phyloP scores from a whole-genome alignment of 2,797 vertebrate genomes.

The Scyliorhinus canicula region DNA sequence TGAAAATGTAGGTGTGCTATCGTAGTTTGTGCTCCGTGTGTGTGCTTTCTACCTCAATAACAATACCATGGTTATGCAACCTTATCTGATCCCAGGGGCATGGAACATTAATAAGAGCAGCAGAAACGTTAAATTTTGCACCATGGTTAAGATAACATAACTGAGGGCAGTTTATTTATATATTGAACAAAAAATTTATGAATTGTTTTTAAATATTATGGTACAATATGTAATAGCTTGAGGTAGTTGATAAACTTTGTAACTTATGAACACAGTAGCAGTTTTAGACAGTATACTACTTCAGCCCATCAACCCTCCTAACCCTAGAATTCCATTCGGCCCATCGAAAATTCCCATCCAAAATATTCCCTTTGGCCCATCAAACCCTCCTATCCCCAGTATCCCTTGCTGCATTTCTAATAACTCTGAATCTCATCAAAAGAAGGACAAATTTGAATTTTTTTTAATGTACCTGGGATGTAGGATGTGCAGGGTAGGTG shows the following conservation, averaged over 20 bases:
- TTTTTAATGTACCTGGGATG: neutral
- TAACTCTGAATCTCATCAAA: neutral
- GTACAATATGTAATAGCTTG: neutral
- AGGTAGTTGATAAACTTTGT: neutral
- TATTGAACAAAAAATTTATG: neutral
- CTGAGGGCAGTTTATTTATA: neutral
- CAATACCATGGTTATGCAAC: neutral
- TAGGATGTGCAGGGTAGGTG: too few relatives aligned
- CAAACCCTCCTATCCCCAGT: neutral
- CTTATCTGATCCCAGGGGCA: neutral
- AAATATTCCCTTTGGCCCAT: neutral
- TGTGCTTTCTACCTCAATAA: neutral
- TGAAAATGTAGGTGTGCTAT: neutral
- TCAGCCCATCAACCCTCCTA: neutral
- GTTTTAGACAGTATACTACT: neutral
- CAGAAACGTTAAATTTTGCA: neutral
- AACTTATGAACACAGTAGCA: neutral
- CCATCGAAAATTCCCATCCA: too few relatives aligned
- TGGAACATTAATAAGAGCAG: neutral
- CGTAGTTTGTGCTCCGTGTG: neutral
- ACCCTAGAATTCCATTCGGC: neutral
- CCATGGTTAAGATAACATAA: neutral
- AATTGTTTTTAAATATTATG: neutral
- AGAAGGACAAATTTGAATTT: neutral
- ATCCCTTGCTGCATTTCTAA: neutral